phyloP scores from a whole-genome alignment of 2,113 vertebrate species.

The Gnathonemus longibarbis region DNA sequence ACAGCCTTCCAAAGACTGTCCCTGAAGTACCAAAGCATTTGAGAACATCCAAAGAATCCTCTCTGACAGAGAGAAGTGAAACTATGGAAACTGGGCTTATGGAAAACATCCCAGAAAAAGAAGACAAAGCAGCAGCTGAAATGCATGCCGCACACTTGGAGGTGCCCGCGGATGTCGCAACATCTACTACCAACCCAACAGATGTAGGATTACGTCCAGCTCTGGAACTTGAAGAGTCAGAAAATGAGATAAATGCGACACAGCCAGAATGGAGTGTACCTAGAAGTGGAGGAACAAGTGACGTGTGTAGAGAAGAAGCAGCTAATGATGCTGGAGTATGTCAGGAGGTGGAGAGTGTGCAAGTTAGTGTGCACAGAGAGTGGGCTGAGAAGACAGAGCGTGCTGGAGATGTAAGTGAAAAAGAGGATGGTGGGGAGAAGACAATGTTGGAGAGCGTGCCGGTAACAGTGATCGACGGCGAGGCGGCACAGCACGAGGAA shows the following conservation, averaged over 20 bases:
- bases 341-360: slow-evolving; percentile 30
- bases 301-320: slow-evolving; percentile 21
- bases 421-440: slow-evolving; percentile 20
- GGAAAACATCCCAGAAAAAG: slow-evolving; percentile 37
- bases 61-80: slow-evolving; percentile 38
- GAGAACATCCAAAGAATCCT: slow-evolving; percentile 25
- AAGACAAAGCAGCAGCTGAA: not conserved
- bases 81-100: slow-evolving; percentile 32
- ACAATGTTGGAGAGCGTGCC: slow-evolving; percentile 35
- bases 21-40: slow-evolving; percentile 23
- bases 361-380: slow-evolving; percentile 38
- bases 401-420: slow-evolving; percentile 20
- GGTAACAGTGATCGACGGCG: slow-evolving; percentile 51
- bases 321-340: slow-evolving; percentile 9
- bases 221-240: slow-evolving; percentile 32
- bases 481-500: slow-evolving; percentile 13
- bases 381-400: slow-evolving; percentile 32
- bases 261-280: slow-evolving; percentile 29
- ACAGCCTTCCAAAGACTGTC: slow-evolving; percentile 33
- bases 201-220: slow-evolving; percentile 18
- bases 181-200: not conserved
- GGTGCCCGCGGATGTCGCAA: not conserved
- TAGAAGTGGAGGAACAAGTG: slow-evolving; percentile 35
- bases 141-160: not conserved
- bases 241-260: slow-evolving; percentile 28